phyloP scores from a whole-genome alignment of 2,888 invertebrate species.

The Melinaea marsaeus region DNA sequence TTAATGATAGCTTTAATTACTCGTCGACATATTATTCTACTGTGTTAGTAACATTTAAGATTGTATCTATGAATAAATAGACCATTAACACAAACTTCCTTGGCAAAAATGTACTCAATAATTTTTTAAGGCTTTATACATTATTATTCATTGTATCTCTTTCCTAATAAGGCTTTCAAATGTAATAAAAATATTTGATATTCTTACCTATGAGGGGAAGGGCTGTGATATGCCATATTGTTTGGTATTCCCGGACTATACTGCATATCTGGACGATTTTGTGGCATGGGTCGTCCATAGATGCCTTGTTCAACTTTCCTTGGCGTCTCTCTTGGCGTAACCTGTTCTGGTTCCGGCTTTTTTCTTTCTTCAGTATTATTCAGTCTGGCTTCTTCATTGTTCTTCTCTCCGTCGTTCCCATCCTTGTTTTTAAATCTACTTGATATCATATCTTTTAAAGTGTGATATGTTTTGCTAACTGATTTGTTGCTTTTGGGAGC shows the following conservation, averaged over 20 bases:
- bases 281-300: constrained; percentile 79
- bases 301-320: constrained; percentile 79
- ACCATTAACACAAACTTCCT: constrained; percentile 1
- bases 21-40: neutral
- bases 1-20: constrained; percentile 1
- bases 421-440: constrained; percentile 84
- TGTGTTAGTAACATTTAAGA: constrained; percentile 1
- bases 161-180: neutral
- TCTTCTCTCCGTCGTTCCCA: constrained; percentile 75
- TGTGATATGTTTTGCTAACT: constrained; percentile 88
- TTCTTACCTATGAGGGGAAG: constrained; percentile 68
- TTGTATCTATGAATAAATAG: constrained; percentile 4
- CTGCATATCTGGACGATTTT: constrained; percentile 71
- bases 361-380: constrained; percentile 81
- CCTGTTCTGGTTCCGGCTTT: constrained; percentile 63
- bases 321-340: constrained; percentile 63
- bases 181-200: neutral
- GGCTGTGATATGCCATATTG: constrained; percentile 67
- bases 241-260: constrained; percentile 61
- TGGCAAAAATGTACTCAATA: no score
- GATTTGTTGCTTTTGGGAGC: constrained; percentile 79
- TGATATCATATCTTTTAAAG: constrained; percentile 89
- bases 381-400: constrained; percentile 71
- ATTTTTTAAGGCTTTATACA: neutral
- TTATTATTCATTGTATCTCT: neutral